Evolutionary conservation across 2,113 vertebrate species (phyloP).

Genomic region (Esox niger): DNA sequence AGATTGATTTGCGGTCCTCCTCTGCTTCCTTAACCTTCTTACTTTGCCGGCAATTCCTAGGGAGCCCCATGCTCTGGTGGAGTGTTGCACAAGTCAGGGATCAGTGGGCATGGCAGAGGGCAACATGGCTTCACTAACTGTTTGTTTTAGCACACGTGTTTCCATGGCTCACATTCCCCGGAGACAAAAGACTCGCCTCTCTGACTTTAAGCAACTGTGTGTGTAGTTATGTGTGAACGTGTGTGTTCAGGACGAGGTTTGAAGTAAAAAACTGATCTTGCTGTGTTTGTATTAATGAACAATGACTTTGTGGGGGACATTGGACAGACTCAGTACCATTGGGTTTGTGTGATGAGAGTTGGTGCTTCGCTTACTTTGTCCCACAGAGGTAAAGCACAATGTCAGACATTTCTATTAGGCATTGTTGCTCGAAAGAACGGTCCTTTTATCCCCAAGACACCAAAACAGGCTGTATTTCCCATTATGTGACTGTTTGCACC

Average conservation of each 20-base stretch:
- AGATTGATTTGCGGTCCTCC: too few relatives aligned
- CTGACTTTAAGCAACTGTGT: background rate
- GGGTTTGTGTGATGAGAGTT: too few relatives aligned
- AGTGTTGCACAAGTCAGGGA: slow-evolving; percentile 18
- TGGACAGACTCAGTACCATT: too few relatives aligned
- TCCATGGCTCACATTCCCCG: slow-evolving; percentile 26
- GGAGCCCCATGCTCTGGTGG: background rate
- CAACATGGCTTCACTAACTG: slow-evolving; percentile 26
- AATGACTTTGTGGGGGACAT: too few relatives aligned
- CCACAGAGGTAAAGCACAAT: too few relatives aligned
- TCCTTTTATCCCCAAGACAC: too few relatives aligned
- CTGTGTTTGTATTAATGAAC: background rate
- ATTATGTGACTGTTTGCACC: too few relatives aligned
- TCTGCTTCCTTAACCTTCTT: too few relatives aligned
- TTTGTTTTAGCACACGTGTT: slow-evolving; percentile 44
- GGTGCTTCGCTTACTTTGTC: too few relatives aligned
- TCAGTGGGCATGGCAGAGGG: slow-evolving; percentile 34
- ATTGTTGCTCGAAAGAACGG: too few relatives aligned
- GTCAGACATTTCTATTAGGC: too few relatives aligned
- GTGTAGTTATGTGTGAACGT: background rate
- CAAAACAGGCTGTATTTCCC: too few relatives aligned
- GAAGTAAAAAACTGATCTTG: background rate
- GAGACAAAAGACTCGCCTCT: slow-evolving; percentile 6
- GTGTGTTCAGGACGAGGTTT: background rate
- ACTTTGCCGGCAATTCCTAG: background rate